These are phyloP conservation scores for Lithobius niger DNA, from an alignment of 1,140 invertebrate species.

Conservation along the genomic window DNA sequence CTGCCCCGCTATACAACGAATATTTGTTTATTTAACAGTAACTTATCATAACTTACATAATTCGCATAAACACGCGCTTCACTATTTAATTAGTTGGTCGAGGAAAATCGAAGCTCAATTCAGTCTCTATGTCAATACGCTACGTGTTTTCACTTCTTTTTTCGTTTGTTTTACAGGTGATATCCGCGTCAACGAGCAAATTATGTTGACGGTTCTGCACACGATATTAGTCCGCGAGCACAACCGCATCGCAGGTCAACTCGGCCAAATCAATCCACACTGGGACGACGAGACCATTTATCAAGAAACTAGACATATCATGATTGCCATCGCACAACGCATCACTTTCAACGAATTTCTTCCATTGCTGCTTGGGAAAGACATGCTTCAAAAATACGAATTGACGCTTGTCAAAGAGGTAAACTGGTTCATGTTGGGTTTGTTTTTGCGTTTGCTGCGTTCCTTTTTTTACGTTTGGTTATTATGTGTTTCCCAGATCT, in stretches of 20 bases:
- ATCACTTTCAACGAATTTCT: constrained; percentile 90
- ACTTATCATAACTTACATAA: too few species aligned
- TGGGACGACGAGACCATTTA: constrained; percentile 91
- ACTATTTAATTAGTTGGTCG: too few species aligned
- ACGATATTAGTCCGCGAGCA: constrained; percentile 66
- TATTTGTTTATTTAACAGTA: too few species aligned
- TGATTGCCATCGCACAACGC: constrained; percentile 80
- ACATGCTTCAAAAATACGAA: constrained; percentile 80
- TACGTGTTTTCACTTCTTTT: too few species aligned
- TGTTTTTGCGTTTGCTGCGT: too few species aligned
- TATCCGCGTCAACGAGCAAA: constrained; percentile 84
- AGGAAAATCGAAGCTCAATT: too few species aligned
- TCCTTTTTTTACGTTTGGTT: too few species aligned
- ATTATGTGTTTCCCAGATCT: too few species aligned
- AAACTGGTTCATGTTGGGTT: too few species aligned
- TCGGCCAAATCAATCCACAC: constrained; percentile 72
- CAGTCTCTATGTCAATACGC: too few species aligned
- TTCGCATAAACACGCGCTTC: too few species aligned
- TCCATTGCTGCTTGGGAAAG: constrained; percentile 81
- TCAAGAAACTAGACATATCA: constrained; percentile 75
- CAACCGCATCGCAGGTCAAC: constrained; percentile 61
- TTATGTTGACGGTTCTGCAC: constrained; percentile 79
- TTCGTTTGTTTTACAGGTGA: constrained; percentile 54
- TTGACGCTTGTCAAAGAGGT: constrained; percentile 28
- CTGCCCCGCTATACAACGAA: too few species aligned